Conservation (phyloP, 2,888 invertebrate genomes). For the Trisateles emortualis region DNA sequence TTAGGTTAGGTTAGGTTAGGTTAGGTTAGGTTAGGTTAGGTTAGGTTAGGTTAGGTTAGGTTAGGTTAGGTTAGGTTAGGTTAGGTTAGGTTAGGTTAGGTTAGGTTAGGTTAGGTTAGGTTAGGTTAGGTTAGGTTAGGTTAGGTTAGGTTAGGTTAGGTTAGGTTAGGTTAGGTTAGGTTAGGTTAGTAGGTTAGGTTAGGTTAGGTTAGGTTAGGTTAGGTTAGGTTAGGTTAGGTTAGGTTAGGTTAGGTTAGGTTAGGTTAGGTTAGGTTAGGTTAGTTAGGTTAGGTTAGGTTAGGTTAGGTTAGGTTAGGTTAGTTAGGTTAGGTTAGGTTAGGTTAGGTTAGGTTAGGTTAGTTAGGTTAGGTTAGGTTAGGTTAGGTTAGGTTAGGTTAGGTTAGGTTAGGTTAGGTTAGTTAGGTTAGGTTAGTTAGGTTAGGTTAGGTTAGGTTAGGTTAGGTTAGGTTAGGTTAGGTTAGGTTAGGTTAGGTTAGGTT, state of each 20-base stretch:
- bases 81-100: conserved; percentile 27
- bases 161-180: conserved; percentile 44
- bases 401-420: conserved; percentile 46
- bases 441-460: conserved; percentile 25
- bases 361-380: conserved; percentile 45
- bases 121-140: conserved; percentile 46
- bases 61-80: conserved; percentile 29
- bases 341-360: conserved; percentile 27
- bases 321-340: conserved; percentile 32
- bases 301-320: conserved; percentile 23
- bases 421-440: conserved; percentile 43
- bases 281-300: conserved; percentile 38
- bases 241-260: conserved; percentile 46
- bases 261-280: conserved; percentile 44
- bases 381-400: conserved; percentile 44
- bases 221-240: conserved; percentile 46
- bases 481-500: conserved; percentile 20
- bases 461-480: conserved; percentile 40
- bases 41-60: conserved; percentile 43
- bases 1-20: conserved; percentile 46
- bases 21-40: conserved; percentile 32
- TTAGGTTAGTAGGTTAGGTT: conserved; percentile 41
- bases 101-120: conserved; percentile 44
- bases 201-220: conserved; percentile 44
- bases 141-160: conserved; percentile 27